phyloP scores from a whole-genome alignment of 2,888 invertebrate species.

The Trichogramma dendrolimi region DNA sequence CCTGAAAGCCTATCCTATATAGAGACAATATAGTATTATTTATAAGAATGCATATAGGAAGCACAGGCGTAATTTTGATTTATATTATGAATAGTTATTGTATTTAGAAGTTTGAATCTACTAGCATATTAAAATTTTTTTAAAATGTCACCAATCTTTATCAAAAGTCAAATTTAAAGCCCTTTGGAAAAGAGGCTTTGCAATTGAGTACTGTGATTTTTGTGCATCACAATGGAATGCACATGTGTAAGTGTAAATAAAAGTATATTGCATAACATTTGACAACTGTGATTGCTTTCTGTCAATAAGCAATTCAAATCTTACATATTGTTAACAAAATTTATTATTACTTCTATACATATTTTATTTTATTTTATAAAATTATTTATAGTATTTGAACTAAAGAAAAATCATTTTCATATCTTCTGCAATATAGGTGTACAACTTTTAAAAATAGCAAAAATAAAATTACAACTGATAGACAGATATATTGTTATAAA shows the following conservation, averaged over 20 bases:
- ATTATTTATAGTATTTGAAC: slow-evolving; percentile 11
- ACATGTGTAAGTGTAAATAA: slow-evolving; percentile 17
- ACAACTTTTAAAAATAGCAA: slow-evolving; percentile 11
- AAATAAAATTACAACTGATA: slow-evolving; percentile 14
- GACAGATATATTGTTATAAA: slow-evolving; percentile 13
- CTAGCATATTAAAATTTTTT: too few species aligned
- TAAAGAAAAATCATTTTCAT: background rate
- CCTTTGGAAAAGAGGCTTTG: slow-evolving; percentile 2
- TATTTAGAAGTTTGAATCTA: too few species aligned
- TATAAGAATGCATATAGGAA: too few species aligned
- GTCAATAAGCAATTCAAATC: background rate
- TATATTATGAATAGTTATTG: too few species aligned
- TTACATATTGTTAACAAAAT: background rate
- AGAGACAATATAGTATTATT: too few species aligned
- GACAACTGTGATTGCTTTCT: slow-evolving; percentile 23
- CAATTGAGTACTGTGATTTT: slow-evolving; percentile 30
- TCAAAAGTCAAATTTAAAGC: too few species aligned
- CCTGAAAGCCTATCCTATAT: too few species aligned
- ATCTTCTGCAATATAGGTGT: slow-evolving; percentile 14
- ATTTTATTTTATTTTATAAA: background rate
- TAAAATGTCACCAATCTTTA: too few species aligned
- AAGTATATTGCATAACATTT: slow-evolving; percentile 9
- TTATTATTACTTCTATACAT: background rate
- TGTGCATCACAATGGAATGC: slow-evolving; percentile 11
- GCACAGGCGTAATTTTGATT: too few species aligned